Evolutionary conservation across 2,888 invertebrate genomes (phyloP).

Genomic region (Sphaeridia pumilis): DNA sequence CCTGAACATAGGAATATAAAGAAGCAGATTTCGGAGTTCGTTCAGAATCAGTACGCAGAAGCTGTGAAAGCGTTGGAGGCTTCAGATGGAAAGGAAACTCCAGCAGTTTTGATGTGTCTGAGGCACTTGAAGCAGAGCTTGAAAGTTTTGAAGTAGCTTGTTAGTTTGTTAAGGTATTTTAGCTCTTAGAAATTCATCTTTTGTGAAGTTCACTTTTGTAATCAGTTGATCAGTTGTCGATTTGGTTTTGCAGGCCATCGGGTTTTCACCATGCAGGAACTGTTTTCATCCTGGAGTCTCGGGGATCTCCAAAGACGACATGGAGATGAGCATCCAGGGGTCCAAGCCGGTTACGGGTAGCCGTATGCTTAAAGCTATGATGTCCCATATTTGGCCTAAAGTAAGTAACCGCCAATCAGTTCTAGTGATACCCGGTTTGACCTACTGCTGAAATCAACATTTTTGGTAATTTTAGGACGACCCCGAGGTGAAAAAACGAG

Average conservation of each 20-base stretch:
- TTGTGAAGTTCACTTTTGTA: not conserved
- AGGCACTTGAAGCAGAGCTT: too few relatives aligned
- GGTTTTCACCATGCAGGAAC: slow-evolving; percentile 50
- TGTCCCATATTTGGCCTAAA: slow-evolving; percentile 91
- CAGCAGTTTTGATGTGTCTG: too few relatives aligned
- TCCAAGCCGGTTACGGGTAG: slow-evolving; percentile 51
- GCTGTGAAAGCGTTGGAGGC: not conserved
- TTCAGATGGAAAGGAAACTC: too few relatives aligned
- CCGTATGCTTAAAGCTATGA: slow-evolving; percentile 78
- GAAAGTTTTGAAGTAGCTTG: too few relatives aligned
- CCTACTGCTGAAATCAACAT: not conserved
- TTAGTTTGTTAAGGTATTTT: too few relatives aligned
- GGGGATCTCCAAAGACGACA: slow-evolving; percentile 40
- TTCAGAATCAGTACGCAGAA: slow-evolving; percentile 7
- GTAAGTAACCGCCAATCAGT: too few relatives aligned
- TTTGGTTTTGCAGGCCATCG: slow-evolving; percentile 14
- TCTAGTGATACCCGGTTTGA: too few relatives aligned
- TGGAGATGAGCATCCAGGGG: slow-evolving; percentile 34
- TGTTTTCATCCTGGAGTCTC: slow-evolving; percentile 87
- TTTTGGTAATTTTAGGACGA: slow-evolving; percentile 50
- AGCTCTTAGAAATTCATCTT: not conserved
- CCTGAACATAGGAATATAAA: slow-evolving; percentile 9
- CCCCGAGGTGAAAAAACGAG: slow-evolving; percentile 58
- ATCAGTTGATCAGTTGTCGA: not conserved
- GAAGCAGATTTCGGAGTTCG: slow-evolving; percentile 2